phyloP scores from a whole-genome alignment of 2,888 invertebrate species.

The Himalopsyche kuldschensis region DNA sequence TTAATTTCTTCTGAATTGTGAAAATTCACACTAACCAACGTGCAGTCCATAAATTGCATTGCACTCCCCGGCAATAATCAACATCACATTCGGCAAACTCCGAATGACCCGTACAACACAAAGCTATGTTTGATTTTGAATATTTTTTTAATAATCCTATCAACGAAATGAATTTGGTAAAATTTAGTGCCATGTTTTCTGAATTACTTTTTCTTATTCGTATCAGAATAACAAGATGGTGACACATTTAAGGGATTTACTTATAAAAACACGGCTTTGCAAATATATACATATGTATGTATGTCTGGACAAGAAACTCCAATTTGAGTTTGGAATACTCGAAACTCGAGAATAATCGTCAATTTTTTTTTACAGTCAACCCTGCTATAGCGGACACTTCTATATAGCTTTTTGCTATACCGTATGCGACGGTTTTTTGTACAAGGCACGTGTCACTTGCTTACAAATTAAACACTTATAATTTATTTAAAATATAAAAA shows the following conservation, averaged over 20 bases:
- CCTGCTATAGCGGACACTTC: too few relatives aligned
- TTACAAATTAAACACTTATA: too few relatives aligned
- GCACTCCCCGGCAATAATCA: background rate
- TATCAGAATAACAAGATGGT: background rate
- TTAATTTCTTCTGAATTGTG: background rate
- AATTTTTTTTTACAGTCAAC: too few relatives aligned
- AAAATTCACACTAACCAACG: background rate
- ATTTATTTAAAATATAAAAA: too few relatives aligned
- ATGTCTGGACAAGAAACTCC: too few relatives aligned
- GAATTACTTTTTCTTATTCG: background rate
- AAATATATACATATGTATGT: too few relatives aligned
- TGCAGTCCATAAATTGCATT: background rate
- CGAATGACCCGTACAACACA: background rate
- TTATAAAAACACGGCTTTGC: too few relatives aligned
- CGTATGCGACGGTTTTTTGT: too few relatives aligned
- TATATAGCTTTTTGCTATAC: too few relatives aligned
- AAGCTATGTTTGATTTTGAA: background rate
- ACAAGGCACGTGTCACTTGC: too few relatives aligned
- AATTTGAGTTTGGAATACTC: too few relatives aligned
- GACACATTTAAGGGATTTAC: background rate
- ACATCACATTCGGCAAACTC: background rate
- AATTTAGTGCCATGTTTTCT: background rate
- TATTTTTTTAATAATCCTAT: background rate
- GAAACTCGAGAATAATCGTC: too few relatives aligned
- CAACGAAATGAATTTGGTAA: background rate